Evolutionary conservation across 2,888 invertebrate species (phyloP).

Genomic region (Dermolepida albohirtum): DNA sequence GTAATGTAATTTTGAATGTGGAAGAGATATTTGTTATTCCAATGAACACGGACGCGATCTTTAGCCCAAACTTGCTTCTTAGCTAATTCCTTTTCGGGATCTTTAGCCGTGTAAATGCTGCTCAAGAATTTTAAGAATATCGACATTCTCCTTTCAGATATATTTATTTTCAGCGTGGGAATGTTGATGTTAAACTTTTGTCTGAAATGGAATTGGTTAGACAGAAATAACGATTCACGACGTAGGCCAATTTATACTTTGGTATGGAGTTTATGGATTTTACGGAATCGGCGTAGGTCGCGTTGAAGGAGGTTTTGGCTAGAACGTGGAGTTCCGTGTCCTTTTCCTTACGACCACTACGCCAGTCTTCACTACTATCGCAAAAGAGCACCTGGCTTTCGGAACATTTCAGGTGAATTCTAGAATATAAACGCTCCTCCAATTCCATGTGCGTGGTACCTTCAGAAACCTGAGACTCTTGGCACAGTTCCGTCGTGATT

Average conservation of each 20-base stretch:
- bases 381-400: constrained; percentile 75
- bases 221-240: not conserved
- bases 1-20: constrained; percentile 49
- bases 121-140: constrained; percentile 73
- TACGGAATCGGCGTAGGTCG: constrained; percentile 58
- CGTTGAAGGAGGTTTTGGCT: constrained; percentile 70
- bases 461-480: constrained; percentile 74
- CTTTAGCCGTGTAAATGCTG: constrained; percentile 48
- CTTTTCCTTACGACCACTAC: constrained; percentile 74
- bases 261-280: constrained; percentile 59
- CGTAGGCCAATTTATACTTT: constrained; percentile 52
- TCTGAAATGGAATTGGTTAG: constrained; percentile 64
- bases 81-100: constrained; percentile 50
- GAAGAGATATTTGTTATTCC: constrained; percentile 44
- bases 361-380: constrained; percentile 78
- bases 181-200: constrained; percentile 81
- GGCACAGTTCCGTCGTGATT: constrained; percentile 80
- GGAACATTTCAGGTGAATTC: constrained; percentile 77
- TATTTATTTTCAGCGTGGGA: constrained; percentile 78
- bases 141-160: constrained; percentile 79
- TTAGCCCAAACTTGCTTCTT: constrained; percentile 32
- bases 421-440: constrained; percentile 83
- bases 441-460: constrained; percentile 86
- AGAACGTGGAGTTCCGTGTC: constrained; percentile 82
- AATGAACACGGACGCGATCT: constrained; percentile 45